Evolutionary conservation across 1,140 invertebrate genomes (phyloP), one percentile per base, ranked within the genome.

Genomic region (Thrips palmi): DNA sequence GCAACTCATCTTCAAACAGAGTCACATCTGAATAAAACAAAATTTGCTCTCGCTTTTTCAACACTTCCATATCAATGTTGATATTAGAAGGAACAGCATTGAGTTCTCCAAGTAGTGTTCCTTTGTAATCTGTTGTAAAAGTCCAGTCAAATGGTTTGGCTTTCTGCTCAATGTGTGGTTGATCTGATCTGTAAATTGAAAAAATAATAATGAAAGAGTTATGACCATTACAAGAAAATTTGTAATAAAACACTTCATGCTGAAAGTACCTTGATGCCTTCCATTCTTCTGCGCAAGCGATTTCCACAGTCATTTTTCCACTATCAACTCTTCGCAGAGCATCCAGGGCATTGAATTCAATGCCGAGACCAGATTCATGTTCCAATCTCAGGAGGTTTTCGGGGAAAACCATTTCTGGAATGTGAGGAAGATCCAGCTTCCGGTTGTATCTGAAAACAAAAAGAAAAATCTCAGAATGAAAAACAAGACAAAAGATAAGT

Each of bases 321-420:
- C 72, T 74, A 45, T 76, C 71, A 4, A 98, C 87, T 41, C 65
- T 51, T 52, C 74, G 76, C 18, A 98, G 58, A 1, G 93, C 87
- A 65, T 96, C 87, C 14, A 97, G 62, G 6, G 88, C 77, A 56
- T 78, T 85, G 52, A 97, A 97, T 51, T 81, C 68, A 30, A 97
- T 64, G 10, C 61, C 54, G 41, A 73, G 71, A 32, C 84, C 84
- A 52, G 60, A 61, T 39, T 67, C 60, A 52, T 87, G 79, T 33
- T 60, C 58, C 2, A 91, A 49, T 25, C 56, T 59, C 8, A 94
- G 59, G 43, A 71, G 58, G 52, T 93, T 94, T 47, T 84, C 81
- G 15, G 86, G 84, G 68, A 97, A 98, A 12, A 96, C 81, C 92
- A 98, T 97, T 53, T 97, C 93, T 12, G 93, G 93, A 45, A 96